Base-by-base conservation (phyloP, 2,797 vertebrate genomes). In the Microcaecilia unicolor region DNA sequence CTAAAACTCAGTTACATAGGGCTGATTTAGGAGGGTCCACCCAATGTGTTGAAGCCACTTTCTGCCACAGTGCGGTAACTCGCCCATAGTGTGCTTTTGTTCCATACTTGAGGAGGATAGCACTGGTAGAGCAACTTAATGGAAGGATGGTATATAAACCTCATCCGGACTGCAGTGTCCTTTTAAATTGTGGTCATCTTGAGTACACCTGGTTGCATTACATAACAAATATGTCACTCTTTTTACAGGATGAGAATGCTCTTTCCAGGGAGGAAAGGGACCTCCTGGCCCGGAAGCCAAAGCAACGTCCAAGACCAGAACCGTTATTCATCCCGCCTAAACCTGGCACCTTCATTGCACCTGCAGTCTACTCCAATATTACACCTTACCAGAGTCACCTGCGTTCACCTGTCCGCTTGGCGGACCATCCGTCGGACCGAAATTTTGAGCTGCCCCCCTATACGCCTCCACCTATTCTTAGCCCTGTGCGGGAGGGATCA, bases 261-360 rank as follows among this genome's bases (percentile, higher is more conserved):
- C 66, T 36, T 37, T 30, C 56, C 56, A 78, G 70, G 61, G 53
- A 70, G 49, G 74, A 81, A 42, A 47, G 67, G 11, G 77, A 81
- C 26, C 20, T 89, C 50, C 70, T 73, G 6, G 46, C 70, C 35
- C 57, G 72, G 54, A 98, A 98, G 70, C 81, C 80, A 41, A 97
- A 93, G 50, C 89, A 95, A 7, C 84, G 95, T 3, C 93, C 92
- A 0, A 75, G 95, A 25, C 96, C 96, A 0, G 93, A 99, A 54
- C 96, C 96, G 1, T 87, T 99, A 36, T 97, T 99, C 79, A 99
- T 99, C 74, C 91, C 92, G 5, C 95, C 95, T 3, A 99, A 97
- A 60, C 81, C 87, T 0, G 86, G 85, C 64, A 80, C 87, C 2
- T 94, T 98, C 64, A 92, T 95, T 10, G 85, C 78, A 7, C 92